Evolutionary conservation across 2,888 invertebrate species (phyloP).

Genomic region (Ennomos fuscantarius): DNA sequence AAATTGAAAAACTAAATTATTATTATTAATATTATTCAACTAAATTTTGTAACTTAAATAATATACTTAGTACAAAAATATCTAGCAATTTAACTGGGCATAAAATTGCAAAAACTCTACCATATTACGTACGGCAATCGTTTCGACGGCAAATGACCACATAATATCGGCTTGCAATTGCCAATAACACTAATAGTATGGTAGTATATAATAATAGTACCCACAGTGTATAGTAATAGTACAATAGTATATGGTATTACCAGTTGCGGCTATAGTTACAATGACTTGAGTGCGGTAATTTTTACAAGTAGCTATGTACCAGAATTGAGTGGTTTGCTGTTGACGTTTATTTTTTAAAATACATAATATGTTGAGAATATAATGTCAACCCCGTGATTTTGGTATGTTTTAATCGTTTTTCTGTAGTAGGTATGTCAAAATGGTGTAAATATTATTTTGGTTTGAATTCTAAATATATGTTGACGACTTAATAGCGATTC

Average conservation of each 20-base stretch:
- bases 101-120: constrained; percentile 49
- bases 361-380: no score
- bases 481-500: no score
- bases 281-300: constrained; percentile 7
- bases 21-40: no score
- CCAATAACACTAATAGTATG: constrained; percentile 56
- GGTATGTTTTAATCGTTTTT: no score
- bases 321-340: constrained; percentile 2
- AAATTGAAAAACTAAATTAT: no score
- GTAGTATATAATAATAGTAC: constrained; percentile 20
- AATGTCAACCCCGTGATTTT: no score
- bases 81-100: constrained; percentile 1
- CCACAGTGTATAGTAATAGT: constrained; percentile 14
- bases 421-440: no score
- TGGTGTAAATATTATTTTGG: no score
- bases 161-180: constrained; percentile 59
- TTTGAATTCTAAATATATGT: no score
- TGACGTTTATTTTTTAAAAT: neutral
- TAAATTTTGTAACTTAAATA: constrained; percentile 3
- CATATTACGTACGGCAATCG: constrained; percentile 43
- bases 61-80: constrained; percentile 6
- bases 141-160: constrained; percentile 58
- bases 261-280: constrained; percentile 3
- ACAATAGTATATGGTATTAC: constrained; percentile 34
- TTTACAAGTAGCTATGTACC: constrained; percentile 9